Evolutionary conservation across 1,140 invertebrate genomes (phyloP).

Genomic region (Zeugodacus cucurbitae): DNA sequence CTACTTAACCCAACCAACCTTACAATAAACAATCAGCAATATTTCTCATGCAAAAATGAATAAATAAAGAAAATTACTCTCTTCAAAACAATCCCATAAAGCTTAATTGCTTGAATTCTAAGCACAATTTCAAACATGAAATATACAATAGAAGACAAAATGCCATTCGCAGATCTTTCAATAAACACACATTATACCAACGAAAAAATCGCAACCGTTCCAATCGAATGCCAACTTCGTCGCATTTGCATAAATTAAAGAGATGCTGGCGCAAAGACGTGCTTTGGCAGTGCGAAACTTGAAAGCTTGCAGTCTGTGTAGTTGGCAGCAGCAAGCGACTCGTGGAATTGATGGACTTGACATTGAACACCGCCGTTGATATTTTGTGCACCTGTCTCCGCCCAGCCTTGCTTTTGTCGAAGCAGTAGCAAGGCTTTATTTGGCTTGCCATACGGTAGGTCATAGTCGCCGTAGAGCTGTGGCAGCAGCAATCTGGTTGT

Average conservation of each 20-base stretch:
- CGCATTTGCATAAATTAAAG: not conserved
- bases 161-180: not conserved
- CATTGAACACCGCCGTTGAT: not conserved
- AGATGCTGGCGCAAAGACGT: not conserved
- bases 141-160: not conserved
- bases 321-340: not conserved
- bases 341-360: slow-evolving; percentile 16
- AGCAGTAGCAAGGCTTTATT: not conserved
- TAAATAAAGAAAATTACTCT: too few relatives aligned
- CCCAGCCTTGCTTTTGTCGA: not conserved
- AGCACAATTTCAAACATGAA: not conserved
- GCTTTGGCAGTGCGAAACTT: slow-evolving; percentile 3
- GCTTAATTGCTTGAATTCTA: too few relatives aligned
- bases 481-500: not conserved
- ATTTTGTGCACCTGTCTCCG: not conserved
- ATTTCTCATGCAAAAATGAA: too few relatives aligned
- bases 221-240: not conserved
- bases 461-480: not conserved
- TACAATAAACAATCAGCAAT: too few relatives aligned
- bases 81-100: too few relatives aligned
- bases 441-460: not conserved
- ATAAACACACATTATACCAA: not conserved
- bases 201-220: not conserved
- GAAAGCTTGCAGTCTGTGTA: not conserved
- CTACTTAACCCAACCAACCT: too few relatives aligned